Conservation (phyloP, 2,113 vertebrate genomes). For the Nibea albiflora region DNA sequence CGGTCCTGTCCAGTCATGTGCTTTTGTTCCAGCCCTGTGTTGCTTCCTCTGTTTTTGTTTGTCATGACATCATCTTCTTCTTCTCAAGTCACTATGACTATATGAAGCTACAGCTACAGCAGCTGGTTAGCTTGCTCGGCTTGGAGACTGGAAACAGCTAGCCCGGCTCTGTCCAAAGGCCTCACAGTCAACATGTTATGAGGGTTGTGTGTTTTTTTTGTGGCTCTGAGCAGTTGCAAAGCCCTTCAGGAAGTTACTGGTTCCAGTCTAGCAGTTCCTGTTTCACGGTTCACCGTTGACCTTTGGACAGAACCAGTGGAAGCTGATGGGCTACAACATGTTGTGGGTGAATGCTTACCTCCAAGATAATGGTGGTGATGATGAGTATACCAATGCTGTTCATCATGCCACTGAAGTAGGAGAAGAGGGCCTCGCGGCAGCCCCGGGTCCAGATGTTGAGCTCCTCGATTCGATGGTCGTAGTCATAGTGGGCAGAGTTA, state of each 20-base stretch:
- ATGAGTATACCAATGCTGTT: constrained; percentile 86
- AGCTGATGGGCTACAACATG: constrained; percentile 11
- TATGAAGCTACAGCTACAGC: too few relatives aligned
- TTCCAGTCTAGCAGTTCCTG: background rate
- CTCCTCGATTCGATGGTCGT: constrained; percentile 95
- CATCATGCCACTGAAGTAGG: constrained; percentile 93
- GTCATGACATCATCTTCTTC: too few relatives aligned
- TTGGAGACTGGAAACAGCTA: too few relatives aligned
- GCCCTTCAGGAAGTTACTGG: background rate
- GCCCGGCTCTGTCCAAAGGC: too few relatives aligned
- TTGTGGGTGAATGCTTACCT: constrained; percentile 83
- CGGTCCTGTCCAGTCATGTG: background rate
- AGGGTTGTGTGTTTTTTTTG: too few relatives aligned
- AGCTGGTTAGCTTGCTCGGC: too few relatives aligned
- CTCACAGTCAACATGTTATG: too few relatives aligned
- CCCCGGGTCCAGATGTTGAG: constrained; percentile 94
- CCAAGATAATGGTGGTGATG: constrained; percentile 87
- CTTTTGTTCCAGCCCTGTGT: background rate
- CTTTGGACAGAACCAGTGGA: too few relatives aligned
- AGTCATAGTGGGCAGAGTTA: constrained; percentile 97
- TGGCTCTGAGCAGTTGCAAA: background rate
- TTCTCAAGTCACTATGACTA: too few relatives aligned
- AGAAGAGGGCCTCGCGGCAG: constrained; percentile 90
- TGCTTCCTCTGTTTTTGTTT: too few relatives aligned
- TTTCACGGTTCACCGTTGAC: background rate